Evolutionary conservation across 2,888 invertebrate species (phyloP), one percentile per base, ranked within the genome.

Genomic region (Rhagonycha lutea): DNA sequence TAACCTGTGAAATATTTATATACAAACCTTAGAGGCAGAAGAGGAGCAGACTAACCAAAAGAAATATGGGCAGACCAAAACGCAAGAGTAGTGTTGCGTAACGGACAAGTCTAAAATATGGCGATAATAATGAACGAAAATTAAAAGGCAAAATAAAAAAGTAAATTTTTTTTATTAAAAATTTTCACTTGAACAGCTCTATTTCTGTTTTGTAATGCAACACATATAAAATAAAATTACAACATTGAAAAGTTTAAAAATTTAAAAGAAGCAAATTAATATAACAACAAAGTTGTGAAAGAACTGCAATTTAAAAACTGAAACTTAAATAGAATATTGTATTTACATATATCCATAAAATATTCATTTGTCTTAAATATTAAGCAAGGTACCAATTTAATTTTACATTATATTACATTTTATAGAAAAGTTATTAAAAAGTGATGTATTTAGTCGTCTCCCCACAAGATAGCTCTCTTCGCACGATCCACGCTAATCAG

Each of bases 401-500:
- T 47, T 47, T 47, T 47, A 47, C 47, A 47, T 47, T 47, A 47
- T 47, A 47, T 47, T 47, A 47, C 47, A 47, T 47, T n/a, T n/a
- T n/a, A 47, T 47, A 47, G 47, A 47, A n/a, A 47, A 47, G 47
- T 47, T 47, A 47, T 7, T n/a, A 47, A 47, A 47, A 47, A n/a
- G 47, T 47, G 47, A 5, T n/a, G 47, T n/a, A 47, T 47, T 18
- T 73, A 60, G 63, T 63, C 89, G 84, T 94, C 94, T 62, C 93
- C 92, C 95, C 97, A 97, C 78, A 97, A 90, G 79, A 95, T 90
- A 73, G 94, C 94, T 81, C 93, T 93, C 88, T 94, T 96, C 82
- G 93, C 91, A 81, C 94, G 92, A 88, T 97, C 97, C 81, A 96
- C 96, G 62, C 95, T 94, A 70, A 95, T 94, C 73, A 97, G 88